Conservation (phyloP, 1,140 invertebrate species). For the Heterodera schachtii region DNA sequence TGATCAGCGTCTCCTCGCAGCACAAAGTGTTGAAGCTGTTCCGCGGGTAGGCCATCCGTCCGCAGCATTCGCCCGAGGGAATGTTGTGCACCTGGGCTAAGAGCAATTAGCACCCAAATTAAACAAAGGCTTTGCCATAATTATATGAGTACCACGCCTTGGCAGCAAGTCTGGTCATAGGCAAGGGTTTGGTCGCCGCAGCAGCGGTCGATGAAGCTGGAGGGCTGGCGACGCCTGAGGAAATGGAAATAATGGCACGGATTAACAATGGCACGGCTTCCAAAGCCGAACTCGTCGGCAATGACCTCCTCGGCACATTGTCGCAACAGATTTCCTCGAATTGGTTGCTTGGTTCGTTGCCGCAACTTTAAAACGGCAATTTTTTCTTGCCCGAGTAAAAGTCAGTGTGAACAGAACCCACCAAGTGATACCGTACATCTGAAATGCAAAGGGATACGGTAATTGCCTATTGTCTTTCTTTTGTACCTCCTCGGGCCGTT, state of each 20-base stretch:
- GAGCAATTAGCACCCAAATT: not conserved
- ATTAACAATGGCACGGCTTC: not conserved
- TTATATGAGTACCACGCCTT: slow-evolving; percentile 43
- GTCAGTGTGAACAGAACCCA: not conserved
- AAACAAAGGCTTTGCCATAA: not conserved
- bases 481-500: slow-evolving; percentile 44
- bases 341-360: slow-evolving; percentile 51
- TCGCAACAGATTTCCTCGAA: slow-evolving; percentile 56
- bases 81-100: slow-evolving; percentile 51
- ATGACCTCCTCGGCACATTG: slow-evolving; percentile 46
- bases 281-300: slow-evolving; percentile 15
- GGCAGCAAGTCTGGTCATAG: slow-evolving; percentile 58
- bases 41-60: slow-evolving; percentile 46
- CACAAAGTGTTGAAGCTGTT: slow-evolving; percentile 54
- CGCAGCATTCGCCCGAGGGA: slow-evolving; percentile 55
- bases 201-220: slow-evolving; percentile 46
- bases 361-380: slow-evolving; percentile 33
- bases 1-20: slow-evolving; percentile 48
- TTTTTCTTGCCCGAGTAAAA: not conserved
- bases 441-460: slow-evolving; percentile 12
- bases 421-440: slow-evolving; percentile 54
- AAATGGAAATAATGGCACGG: not conserved
- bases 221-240: slow-evolving; percentile 36
- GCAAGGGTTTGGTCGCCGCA: slow-evolving; percentile 53
- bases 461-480: not conserved